Conservation (phyloP, 2,888 invertebrate species). For the Drosophila aldrichi region DNA sequence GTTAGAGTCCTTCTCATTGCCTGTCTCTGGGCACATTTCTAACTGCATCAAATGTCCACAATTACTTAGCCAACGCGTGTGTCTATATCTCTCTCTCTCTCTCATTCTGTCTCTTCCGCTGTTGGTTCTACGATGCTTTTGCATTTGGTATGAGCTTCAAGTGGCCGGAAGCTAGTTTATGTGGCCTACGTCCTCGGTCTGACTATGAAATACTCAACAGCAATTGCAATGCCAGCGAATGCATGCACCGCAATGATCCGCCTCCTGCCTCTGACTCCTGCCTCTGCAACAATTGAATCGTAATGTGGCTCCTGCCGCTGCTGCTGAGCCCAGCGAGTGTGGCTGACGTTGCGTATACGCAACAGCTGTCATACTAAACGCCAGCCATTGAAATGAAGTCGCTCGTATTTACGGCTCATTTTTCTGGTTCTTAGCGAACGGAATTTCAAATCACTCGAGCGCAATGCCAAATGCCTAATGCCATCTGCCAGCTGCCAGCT, state of each 20-base stretch:
- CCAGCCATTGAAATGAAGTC: conserved; percentile 15
- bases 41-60: conserved; percentile 4
- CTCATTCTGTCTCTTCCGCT: background rate
- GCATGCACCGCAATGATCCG: background rate
- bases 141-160: conserved; percentile 49
- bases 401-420: conserved; percentile 24
- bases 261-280: background rate
- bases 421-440: conserved; percentile 21
- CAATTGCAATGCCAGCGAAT: conserved; percentile 5
- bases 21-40: background rate
- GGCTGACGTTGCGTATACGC: conserved; percentile 30
- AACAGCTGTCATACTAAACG: conserved; percentile 28
- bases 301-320: background rate
- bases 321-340: conserved; percentile 1
- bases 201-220: conserved; percentile 15
- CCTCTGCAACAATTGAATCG: background rate
- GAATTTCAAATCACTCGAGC: conserved; percentile 21
- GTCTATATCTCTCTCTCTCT: background rate
- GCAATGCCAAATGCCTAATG: conserved; percentile 9
- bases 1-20: background rate
- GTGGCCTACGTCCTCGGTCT: conserved; percentile 39
- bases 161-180: conserved; percentile 37
- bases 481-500: background rate
- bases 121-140: conserved; percentile 20
- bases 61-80: too few relatives aligned